Percentiles rank a stretch among this genome's conserved stretches.
phyloP scores from a whole-genome alignment of 2,113 vertebrate species.

The Porphyrio hochstetteri region DNA sequence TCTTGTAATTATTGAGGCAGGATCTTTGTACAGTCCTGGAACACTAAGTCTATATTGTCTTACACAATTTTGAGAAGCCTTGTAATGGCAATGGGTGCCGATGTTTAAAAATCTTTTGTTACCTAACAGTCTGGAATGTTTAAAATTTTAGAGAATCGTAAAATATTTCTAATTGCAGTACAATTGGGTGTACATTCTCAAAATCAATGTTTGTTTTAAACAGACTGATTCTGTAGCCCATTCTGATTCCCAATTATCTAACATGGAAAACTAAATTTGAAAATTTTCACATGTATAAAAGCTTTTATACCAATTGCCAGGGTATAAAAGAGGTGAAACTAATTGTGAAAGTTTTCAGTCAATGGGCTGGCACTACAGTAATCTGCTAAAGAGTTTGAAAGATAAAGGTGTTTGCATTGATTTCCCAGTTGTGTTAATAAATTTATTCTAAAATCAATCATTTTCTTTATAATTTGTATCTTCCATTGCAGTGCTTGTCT shows the following conservation, averaged over 20 bases:
- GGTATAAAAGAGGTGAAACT: not conserved
- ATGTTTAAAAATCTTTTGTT: conserved; percentile 67
- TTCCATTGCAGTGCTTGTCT: not conserved
- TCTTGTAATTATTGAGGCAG: conserved; percentile 49
- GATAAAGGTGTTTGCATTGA: not conserved
- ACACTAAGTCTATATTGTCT: conserved; percentile 42
- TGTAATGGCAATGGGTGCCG: conserved; percentile 64
- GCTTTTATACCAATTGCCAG: not conserved
- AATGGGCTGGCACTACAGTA: not conserved
- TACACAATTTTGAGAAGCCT: conserved; percentile 31
- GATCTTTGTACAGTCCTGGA: conserved; percentile 39
- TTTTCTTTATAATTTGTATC: not conserved
- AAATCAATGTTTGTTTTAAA: not conserved
- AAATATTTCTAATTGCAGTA: conserved; percentile 36
- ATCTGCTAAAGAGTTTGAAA: conserved; percentile 13
- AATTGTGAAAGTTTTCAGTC: not conserved
- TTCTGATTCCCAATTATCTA: not conserved
- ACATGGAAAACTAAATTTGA: not conserved
- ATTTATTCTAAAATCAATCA: conserved; percentile 9
- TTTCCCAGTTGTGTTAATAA: not conserved
- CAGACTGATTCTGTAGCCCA: not conserved
- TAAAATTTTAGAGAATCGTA: conserved; percentile 29
- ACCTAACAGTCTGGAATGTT: conserved; percentile 12
- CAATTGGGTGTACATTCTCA: not conserved
- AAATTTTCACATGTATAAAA: not conserved